Evolutionary conservation across 2,888 invertebrate genomes (phyloP).

Genomic region (Cerceris ruficornis): DNA sequence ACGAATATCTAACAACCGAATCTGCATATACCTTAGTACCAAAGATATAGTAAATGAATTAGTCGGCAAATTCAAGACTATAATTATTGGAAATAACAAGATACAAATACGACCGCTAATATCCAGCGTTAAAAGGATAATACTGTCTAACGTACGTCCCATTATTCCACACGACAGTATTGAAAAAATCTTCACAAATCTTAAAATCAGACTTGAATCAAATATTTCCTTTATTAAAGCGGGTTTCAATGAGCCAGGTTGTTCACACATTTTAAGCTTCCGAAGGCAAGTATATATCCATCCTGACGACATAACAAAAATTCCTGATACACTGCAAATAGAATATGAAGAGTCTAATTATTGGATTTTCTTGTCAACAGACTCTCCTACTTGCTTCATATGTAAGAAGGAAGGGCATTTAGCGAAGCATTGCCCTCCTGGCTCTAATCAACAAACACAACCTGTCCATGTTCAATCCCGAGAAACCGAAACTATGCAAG

Average conservation of each 20-base stretch:
- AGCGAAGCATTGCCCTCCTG: no score
- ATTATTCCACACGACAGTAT: conserved; percentile 12
- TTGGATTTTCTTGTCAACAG: conserved; percentile 45
- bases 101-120: conserved; percentile 3
- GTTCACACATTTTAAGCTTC: conserved; percentile 46
- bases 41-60: no score
- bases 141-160: conserved; percentile 13
- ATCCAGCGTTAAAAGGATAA: conserved; percentile 1
- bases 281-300: conserved; percentile 47
- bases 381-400: conserved; percentile 26
- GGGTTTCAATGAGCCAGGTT: conserved; percentile 25
- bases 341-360: conserved; percentile 43
- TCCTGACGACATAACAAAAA: conserved; percentile 43
- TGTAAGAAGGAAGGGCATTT: conserved; percentile 25
- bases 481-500: no score
- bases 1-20: no score
- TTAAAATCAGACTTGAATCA: conserved; percentile 4
- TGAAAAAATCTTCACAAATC: background rate
- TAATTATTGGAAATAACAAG: no score
- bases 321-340: conserved; percentile 43
- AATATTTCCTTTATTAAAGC: background rate
- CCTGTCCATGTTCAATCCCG: no score
- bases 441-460: no score
- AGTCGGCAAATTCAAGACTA: no score
- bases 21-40: no score